A percentile compares a stretch with the other conserved stretches of the same genome.
Evolutionary conservation across 2,888 invertebrate genomes (phyloP).

Genomic region (Heterodera filipjevi): DNA sequence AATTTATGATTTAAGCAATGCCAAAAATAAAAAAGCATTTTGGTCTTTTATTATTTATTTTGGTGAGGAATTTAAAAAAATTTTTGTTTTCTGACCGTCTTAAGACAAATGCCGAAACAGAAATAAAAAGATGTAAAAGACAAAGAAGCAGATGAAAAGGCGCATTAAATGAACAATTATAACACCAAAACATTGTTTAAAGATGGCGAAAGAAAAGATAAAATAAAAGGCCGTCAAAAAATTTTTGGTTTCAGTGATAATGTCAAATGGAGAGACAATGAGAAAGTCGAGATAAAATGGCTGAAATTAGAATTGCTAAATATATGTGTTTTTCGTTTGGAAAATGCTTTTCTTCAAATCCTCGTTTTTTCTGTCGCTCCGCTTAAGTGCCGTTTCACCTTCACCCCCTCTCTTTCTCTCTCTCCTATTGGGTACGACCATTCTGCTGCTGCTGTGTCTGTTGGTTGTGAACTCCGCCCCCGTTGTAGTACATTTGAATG

Average conservation of each 20-base stretch:
- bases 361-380: not conserved
- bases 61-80: too few relatives aligned
- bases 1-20: too few relatives aligned
- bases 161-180: not conserved
- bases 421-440: not conserved
- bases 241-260: not conserved
- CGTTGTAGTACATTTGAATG: not conserved
- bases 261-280: not conserved
- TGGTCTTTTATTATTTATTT: too few relatives aligned
- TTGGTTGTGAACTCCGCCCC: not conserved
- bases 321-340: not conserved
- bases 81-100: too few relatives aligned
- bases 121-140: too few relatives aligned
- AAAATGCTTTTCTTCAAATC: too few relatives aligned
- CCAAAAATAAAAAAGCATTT: too few relatives aligned
- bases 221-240: not conserved
- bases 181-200: not conserved
- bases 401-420: too few relatives aligned
- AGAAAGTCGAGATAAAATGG: not conserved
- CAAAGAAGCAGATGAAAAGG: not conserved
- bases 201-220: too few relatives aligned
- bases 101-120: too few relatives aligned
- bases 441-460: constrained; percentile 2
- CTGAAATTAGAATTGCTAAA: not conserved
- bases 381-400: not conserved